phyloP scores from a whole-genome alignment of 2,797 vertebrate genomes.

The Sus cebifrons region DNA sequence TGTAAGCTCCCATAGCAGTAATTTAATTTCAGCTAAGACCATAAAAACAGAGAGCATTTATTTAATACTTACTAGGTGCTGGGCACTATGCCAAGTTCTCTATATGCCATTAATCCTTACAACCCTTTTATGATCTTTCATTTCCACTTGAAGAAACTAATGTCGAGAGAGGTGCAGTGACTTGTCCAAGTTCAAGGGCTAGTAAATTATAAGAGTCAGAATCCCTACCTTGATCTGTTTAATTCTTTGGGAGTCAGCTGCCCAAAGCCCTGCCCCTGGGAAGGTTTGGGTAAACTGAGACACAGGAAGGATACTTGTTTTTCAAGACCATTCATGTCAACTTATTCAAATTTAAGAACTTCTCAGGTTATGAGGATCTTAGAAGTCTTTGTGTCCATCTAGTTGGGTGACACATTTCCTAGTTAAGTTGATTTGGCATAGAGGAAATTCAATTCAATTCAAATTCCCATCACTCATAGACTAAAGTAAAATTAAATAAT shows the following conservation, averaged over 20 bases:
- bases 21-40: constrained; percentile 38
- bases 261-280: neutral
- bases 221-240: neutral
- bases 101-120: neutral
- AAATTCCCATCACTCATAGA: constrained; percentile 35
- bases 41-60: constrained; percentile 4
- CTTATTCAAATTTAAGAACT: constrained; percentile 56
- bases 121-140: neutral
- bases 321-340: neutral
- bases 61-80: constrained; percentile 3
- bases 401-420: neutral
- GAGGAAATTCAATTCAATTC: constrained; percentile 62
- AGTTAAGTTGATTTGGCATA: constrained; percentile 39
- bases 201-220: neutral
- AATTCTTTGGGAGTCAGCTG: neutral
- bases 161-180: neutral
- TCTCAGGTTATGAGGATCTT: neutral
- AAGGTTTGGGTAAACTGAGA: neutral
- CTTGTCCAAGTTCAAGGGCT: neutral
- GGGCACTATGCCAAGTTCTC: neutral
- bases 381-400: neutral
- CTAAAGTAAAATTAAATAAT: constrained; percentile 23
- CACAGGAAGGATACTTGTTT: neutral
- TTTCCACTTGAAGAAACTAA: constrained; percentile 28
- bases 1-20: neutral